Conservation (phyloP, 35 echinoderm and acorn worm species). For the Amphiura filiformis region DNA sequence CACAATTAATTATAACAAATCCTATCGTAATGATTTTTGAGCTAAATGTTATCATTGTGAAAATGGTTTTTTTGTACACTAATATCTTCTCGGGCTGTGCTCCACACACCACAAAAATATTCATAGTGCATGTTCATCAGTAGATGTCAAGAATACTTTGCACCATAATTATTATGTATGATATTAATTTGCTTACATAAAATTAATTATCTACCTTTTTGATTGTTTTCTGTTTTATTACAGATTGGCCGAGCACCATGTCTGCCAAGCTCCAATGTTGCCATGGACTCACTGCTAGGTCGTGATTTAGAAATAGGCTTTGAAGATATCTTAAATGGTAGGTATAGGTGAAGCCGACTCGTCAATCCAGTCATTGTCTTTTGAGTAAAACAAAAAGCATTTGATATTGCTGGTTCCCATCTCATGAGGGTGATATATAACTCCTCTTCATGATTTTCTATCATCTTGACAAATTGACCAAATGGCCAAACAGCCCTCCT, state of each 20-base stretch:
- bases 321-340: conserved; percentile 94
- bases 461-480: no score
- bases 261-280: conserved; percentile 64
- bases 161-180: not conserved
- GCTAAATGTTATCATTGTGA: no score
- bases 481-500: no score
- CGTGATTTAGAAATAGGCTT: conserved; percentile 69
- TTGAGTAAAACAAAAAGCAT: not conserved
- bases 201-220: not conserved
- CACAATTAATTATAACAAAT: no score
- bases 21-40: no score
- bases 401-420: not conserved
- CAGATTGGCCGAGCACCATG: conserved; percentile 70
- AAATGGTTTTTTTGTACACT: no score
- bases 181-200: no score
- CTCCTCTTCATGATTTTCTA: not conserved
- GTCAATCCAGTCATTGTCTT: not conserved
- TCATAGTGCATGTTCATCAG: not conserved
- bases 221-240: not conserved
- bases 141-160: not conserved
- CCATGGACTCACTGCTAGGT: conserved; percentile 64
- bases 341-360: not conserved
- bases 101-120: not conserved
- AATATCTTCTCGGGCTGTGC: no score
- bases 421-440: not conserved